A percentile compares a stretch with the other conserved stretches of the same genome.
Conservation (phyloP, 2,113 vertebrate genomes). For the Hystrix cristata region DNA sequence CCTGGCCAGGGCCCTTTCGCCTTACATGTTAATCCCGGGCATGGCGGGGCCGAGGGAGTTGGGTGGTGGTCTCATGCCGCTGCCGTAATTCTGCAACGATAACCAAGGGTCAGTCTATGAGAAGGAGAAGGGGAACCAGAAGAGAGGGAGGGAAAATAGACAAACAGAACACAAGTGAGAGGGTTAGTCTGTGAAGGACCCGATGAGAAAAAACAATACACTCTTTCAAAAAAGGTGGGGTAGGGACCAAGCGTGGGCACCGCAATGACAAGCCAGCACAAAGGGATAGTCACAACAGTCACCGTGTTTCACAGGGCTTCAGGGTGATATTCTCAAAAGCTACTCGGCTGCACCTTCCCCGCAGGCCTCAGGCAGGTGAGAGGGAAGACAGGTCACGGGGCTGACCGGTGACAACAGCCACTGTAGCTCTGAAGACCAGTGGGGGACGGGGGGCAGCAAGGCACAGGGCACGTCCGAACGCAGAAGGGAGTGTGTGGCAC, state of each 20-base stretch:
- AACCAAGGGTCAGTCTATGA: conserved; percentile 90
- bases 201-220: conserved; percentile 59
- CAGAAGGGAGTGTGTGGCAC: not conserved
- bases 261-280: conserved; percentile 78
- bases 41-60: conserved; percentile 98
- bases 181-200: conserved; percentile 80
- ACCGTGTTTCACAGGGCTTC: not conserved
- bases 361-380: not conserved
- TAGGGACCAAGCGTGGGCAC: not conserved
- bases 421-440: not conserved
- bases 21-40: conserved; percentile 99
- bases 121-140: conserved; percentile 81
- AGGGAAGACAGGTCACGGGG: fast-evolving
- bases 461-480: not conserved
- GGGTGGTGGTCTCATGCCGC: conserved; percentile 99
- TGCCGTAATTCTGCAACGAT: conserved; percentile 96
- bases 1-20: not conserved
- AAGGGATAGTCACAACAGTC: conserved; percentile 54
- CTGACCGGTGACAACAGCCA: not conserved
- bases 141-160: conserved; percentile 62
- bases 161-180: conserved; percentile 79
- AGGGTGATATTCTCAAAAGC: not conserved
- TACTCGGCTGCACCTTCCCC: fast-evolving
- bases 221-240: conserved; percentile 30
- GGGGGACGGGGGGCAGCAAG: not conserved